Base-by-base conservation (phyloP, 2,113 vertebrate genomes). In the Alectura lathami region DNA sequence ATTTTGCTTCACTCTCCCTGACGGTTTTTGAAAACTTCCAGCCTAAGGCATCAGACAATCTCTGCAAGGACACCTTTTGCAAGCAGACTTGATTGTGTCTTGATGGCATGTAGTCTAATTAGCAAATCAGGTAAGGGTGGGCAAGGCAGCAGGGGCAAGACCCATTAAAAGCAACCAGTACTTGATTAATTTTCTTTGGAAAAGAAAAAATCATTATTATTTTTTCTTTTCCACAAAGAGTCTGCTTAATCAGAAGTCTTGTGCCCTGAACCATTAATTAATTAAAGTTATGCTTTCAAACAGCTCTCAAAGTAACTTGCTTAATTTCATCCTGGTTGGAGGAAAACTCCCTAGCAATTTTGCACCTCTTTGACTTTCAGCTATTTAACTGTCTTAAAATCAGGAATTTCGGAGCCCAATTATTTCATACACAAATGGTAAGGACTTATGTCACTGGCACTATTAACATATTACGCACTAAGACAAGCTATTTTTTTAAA, bases 111-210 rank as follows among this genome's bases (percentile, higher is more conserved):
- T 34, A 53, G 62, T 82, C 80, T 92, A 91, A 94, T 96, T 94
- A 97, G 86, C 5, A 91, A 78, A 72, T 56, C 62, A 84, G 69
- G 50, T 83, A 81, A 90, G 40, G 48, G 4, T 66, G 43, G 67
- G 73, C 11, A 82, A 95, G 45, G 45, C 80, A 97, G 86, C 74
- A 91, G 85, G 59, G 53, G 23, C 38, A 93, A 94, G 96, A 81
- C 11, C 60, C 15, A 83, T 92, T 91, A 94, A 92, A 89, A 91
- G 18, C 40, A 93, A 72, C 8, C 23, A 87, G 47, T 51, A 59
- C 42, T 57, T 75, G 73, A 95, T 92, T 94, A 93, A 89, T 91
- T 93, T 84, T 86, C 77, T 67, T 78, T 24, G 68, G 56, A 84
- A 57, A 62, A 78, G 24, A 94, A 92, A 76, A 92, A 72, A 59